These are phyloP conservation scores for Lasiurus borealis DNA, from an alignment of 2,113 vertebrate species.

Conservation along the genomic window DNA sequence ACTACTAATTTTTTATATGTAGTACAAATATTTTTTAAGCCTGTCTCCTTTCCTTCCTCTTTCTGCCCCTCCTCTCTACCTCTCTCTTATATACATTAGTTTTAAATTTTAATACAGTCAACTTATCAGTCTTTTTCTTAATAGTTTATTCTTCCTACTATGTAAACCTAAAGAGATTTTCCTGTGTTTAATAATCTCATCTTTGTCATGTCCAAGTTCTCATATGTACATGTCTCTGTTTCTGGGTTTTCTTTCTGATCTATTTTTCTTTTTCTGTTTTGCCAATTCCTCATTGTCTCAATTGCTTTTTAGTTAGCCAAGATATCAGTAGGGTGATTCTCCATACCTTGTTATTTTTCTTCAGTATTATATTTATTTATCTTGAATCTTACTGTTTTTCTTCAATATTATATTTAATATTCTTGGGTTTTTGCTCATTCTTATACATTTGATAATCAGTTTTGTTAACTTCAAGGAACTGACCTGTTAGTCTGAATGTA, in stretches of 20 bases:
- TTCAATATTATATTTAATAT: slow-evolving; percentile 59
- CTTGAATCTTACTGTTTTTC: slow-evolving; percentile 55
- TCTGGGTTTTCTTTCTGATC: neutral
- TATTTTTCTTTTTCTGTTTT: neutral
- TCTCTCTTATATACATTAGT: neutral
- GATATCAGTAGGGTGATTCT: neutral
- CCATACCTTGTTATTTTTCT: slow-evolving; percentile 54
- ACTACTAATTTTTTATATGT: slow-evolving; percentile 4
- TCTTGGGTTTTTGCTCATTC: slow-evolving; percentile 55
- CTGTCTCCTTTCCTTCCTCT: neutral
- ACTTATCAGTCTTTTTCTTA: neutral
- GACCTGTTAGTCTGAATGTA: neutral
- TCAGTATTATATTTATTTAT: slow-evolving; percentile 57
- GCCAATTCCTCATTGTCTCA: neutral
- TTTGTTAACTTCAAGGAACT: slow-evolving; percentile 57
- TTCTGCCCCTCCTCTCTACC: neutral
- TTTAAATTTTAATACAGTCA: slow-evolving; percentile 32
- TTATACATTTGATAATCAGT: slow-evolving; percentile 63
- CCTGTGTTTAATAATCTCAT: neutral
- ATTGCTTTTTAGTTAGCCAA: slow-evolving; percentile 40
- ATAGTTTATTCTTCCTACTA: neutral
- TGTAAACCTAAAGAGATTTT: neutral
- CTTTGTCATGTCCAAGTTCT: neutral
- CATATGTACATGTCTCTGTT: neutral
- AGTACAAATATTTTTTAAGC: neutral